Evolutionary conservation across 1,140 invertebrate species (phyloP).

Genomic region (Brachionus plicatilis): DNA sequence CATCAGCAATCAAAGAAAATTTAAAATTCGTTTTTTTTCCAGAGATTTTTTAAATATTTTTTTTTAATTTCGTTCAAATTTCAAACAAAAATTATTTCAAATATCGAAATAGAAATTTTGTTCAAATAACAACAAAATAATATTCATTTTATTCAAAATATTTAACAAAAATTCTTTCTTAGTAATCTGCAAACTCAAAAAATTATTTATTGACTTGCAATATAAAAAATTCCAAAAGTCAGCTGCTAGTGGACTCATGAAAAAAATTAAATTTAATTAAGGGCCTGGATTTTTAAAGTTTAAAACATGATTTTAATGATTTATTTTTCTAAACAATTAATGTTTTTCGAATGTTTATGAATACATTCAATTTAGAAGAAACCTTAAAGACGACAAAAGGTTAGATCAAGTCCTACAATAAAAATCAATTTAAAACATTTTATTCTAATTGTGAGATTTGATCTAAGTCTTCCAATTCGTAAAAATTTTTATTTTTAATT

Average conservation of each 20-base stretch:
- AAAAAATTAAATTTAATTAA: not conserved
- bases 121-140: conserved; percentile 19
- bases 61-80: not conserved
- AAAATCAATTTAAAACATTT: not conserved
- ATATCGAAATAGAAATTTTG: not conserved
- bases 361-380: not conserved
- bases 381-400: not conserved
- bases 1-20: not conserved
- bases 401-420: not conserved
- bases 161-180: not conserved
- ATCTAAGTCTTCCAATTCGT: not conserved
- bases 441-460: not conserved
- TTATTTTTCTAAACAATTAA: not conserved
- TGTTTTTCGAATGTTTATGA: not conserved
- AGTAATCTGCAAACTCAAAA: not conserved
- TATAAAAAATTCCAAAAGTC: not conserved
- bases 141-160: not conserved
- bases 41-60: not conserved
- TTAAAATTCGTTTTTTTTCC: not conserved
- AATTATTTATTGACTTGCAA: not conserved
- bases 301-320: not conserved
- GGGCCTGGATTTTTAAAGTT: not conserved
- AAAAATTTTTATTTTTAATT: not conserved
- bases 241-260: not conserved
- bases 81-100: not conserved